Evolutionary conservation across 2,888 invertebrate genomes (phyloP), one percentile per base, ranked within the genome.

Genomic region (Tromatobia lineatoria): DNA sequence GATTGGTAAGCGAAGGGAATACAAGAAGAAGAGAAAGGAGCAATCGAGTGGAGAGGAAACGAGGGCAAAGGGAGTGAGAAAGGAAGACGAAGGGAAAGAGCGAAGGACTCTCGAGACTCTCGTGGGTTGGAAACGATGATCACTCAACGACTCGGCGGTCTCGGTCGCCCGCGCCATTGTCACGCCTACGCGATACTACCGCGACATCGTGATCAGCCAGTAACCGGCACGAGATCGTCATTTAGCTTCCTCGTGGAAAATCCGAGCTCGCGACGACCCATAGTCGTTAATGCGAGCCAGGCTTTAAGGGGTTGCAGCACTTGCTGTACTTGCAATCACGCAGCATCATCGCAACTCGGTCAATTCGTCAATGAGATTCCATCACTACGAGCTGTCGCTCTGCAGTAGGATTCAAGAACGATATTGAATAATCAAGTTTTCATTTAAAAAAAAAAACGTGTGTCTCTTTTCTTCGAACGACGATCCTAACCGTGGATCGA

Each of bases 111-210:
- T 80, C 52, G 67, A 78, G 61, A 76, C 42, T 71, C 67, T 67
- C 76, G 61, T 61, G 42, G 75, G 73, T 64, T 61, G 79, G 29
- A 77, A 86, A 87, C 78, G 81, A 87, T 87, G 87, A 83, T 87
- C 82, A 78, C 73, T 42, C 82, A 77, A 82, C 70, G 77, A 67
- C 47, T 81, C 83, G 79, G 73, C 79, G 79, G 25, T 78, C 57
- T 79, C 77, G 80, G 50, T 77, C 52, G 76, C 67, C 75, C 71
- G 80, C 81, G 67, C 76, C 81, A 82, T 75, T 80, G 79, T 82
- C 74, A 75, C 82, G 83, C 76, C 77, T 80, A 67, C 67, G 66
- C 67, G 73, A 69, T 74, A 47, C 59, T 38, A 7, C 67, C 57
- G 38, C 67, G 50, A 38, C 64, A 47, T 69, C 76, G 11, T 71